A percentile compares a stretch with the other conserved stretches of the same genome.
Evolutionary conservation across 2,888 invertebrate genomes (phyloP).

Genomic region (Catotricha subobsoleta): DNA sequence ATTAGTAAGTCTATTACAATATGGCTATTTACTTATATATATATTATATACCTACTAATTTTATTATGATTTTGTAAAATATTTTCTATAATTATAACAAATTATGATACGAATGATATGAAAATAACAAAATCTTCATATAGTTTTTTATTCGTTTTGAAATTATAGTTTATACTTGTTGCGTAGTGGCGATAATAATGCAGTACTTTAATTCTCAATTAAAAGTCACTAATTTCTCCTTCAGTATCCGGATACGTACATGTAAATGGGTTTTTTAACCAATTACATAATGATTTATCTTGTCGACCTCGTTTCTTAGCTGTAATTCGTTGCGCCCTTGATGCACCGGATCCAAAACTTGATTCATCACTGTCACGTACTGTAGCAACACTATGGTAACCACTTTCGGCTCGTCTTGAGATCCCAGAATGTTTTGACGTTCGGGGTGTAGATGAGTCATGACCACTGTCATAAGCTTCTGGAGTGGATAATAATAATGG

Average conservation of each 20-base stretch:
- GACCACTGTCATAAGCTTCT: conserved; percentile 68
- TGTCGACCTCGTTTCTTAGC: conserved; percentile 34
- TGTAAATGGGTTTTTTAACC: conserved; percentile 57
- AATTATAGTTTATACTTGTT: background rate
- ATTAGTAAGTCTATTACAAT: background rate
- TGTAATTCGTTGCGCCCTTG: conserved; percentile 11
- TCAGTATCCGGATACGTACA: conserved; percentile 59
- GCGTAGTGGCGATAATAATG: background rate
- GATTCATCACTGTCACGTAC: conserved; percentile 60
- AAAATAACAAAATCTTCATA: background rate
- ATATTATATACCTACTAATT: background rate
- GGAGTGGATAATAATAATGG: conserved; percentile 29
- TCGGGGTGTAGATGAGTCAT: conserved; percentile 65
- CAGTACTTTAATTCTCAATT: too few relatives aligned
- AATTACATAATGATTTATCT: conserved; percentile 54
- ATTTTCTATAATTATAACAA: background rate
- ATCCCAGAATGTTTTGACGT: conserved; percentile 68
- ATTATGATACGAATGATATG: background rate
- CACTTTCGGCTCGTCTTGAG: conserved; percentile 68
- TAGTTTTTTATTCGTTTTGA: background rate
- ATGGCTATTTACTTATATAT: background rate
- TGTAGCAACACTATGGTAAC: conserved; percentile 73
- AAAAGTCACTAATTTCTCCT: conserved; percentile 47
- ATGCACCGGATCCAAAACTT: conserved; percentile 51
- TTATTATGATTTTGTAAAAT: background rate